Evolutionary conservation across 2,113 vertebrate genomes (phyloP).

Genomic region (Neomonachus schauinslandi): DNA sequence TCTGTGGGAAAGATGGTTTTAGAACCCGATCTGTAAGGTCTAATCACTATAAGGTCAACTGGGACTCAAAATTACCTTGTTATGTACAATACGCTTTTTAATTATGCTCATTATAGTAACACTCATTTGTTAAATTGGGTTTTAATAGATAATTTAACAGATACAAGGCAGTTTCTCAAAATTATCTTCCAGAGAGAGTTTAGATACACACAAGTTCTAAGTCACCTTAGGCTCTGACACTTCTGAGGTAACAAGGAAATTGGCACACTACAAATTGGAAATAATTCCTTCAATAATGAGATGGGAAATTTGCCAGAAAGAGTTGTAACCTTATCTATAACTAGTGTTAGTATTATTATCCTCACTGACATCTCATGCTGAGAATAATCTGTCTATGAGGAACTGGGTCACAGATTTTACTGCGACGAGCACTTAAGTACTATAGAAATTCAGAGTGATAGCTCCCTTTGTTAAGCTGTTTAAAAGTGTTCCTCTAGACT

Average conservation of each 20-base stretch:
- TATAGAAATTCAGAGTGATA: constrained; percentile 52
- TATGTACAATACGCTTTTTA: neutral
- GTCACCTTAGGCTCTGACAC: constrained; percentile 5
- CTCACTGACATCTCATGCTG: constrained; percentile 76
- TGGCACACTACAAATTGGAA: constrained; percentile 73
- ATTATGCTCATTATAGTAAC: neutral
- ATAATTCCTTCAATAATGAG: constrained; percentile 80
- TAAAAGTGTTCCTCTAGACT: neutral
- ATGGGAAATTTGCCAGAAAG: constrained; percentile 83
- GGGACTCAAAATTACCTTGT: constrained; percentile 5
- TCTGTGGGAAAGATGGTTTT: neutral
- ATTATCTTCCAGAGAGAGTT: neutral
- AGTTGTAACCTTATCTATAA: constrained; percentile 82
- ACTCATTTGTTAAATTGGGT: constrained; percentile 1
- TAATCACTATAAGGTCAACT: neutral
- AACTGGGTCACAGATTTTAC: constrained; percentile 75
- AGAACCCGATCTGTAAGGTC: neutral
- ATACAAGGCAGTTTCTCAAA: neutral
- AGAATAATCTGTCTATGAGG: constrained; percentile 72
- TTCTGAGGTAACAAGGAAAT: constrained; percentile 60
- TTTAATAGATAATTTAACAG: constrained; percentile 23
- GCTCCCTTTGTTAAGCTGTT: neutral
- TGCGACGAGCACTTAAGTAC: constrained; percentile 75
- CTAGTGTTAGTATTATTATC: constrained; percentile 79
- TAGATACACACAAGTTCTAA: constrained; percentile 19